Evolutionary conservation across 2,888 invertebrate species (phyloP).

Genomic region (Clistopyga incitator): DNA sequence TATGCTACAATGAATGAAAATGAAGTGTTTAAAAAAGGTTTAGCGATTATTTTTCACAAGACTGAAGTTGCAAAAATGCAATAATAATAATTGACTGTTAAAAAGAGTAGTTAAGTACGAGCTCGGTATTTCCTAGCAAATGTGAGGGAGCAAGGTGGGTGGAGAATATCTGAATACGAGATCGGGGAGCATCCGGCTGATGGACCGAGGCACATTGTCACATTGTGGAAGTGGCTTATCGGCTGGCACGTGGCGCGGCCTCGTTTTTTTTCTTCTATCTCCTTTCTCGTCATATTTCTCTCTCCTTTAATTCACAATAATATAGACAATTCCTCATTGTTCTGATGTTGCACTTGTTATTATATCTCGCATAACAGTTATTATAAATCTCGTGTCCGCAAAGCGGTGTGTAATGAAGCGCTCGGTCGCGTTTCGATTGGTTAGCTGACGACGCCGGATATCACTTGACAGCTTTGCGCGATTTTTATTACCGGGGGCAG

Average conservation of each 20-base stretch:
- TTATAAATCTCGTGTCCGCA: slow-evolving; percentile 19
- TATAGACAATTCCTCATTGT: slow-evolving; percentile 61
- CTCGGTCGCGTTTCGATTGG: slow-evolving; percentile 46
- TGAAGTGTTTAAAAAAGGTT: no score
- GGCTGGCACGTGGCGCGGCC: slow-evolving; percentile 74
- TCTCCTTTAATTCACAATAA: slow-evolving; percentile 49
- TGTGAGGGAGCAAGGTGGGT: slow-evolving; percentile 54
- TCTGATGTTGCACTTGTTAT: slow-evolving; percentile 42
- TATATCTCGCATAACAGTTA: slow-evolving; percentile 5
- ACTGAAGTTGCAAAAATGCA: no score
- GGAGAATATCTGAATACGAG: slow-evolving; percentile 77
- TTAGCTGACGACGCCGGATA: slow-evolving; percentile 35
- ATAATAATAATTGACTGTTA: background rate
- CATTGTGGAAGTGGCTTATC: slow-evolving; percentile 83
- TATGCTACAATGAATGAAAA: background rate
- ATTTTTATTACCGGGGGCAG: slow-evolving; percentile 62
- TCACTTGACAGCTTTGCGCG: slow-evolving; percentile 52
- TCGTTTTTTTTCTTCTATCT: slow-evolving; percentile 70
- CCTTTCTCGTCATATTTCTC: slow-evolving; percentile 48
- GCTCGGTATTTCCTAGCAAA: slow-evolving; percentile 49
- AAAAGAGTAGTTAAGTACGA: background rate
- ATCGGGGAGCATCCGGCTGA: slow-evolving; percentile 79
- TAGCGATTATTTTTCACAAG: no score
- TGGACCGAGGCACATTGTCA: slow-evolving; percentile 77
- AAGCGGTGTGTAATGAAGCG: slow-evolving; percentile 17